Conservation (phyloP, 2,113 vertebrate genomes). For the Nannobrachium achirus region DNA sequence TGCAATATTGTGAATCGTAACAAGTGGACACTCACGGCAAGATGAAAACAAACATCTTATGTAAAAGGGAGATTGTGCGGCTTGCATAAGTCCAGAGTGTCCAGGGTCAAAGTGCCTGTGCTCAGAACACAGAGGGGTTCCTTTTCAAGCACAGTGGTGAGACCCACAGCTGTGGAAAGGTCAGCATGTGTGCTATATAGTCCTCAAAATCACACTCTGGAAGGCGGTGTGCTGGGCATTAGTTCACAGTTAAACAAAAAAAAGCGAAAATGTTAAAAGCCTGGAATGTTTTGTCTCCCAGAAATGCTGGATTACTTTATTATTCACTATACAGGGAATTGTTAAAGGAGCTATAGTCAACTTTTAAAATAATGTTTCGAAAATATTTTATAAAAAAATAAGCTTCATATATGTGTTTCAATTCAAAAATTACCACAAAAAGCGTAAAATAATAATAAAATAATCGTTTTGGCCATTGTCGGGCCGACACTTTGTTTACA, state of each 20-base stretch:
- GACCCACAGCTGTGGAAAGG: slow-evolving; percentile 10
- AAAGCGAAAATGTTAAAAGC: not conserved
- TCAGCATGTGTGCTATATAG: slow-evolving; percentile 6
- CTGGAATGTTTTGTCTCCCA: not conserved
- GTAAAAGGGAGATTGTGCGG: slow-evolving; percentile 4
- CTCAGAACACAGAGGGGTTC: slow-evolving; percentile 14
- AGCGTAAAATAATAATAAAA: too few species aligned
- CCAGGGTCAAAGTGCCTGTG: not conserved
- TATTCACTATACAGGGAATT: too few species aligned
- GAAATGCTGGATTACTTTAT: not conserved
- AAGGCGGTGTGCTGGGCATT: not conserved
- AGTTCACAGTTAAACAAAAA: not conserved
- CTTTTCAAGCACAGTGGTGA: slow-evolving; percentile 31
- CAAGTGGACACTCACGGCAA: not conserved
- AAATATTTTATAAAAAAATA: too few species aligned
- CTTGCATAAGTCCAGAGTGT: slow-evolving; percentile 26
- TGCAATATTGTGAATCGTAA: slow-evolving; percentile 9
- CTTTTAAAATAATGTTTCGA: too few species aligned
- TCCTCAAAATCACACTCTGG: not conserved
- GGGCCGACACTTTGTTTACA: too few species aligned
- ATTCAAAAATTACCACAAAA: too few species aligned
- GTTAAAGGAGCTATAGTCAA: too few species aligned
- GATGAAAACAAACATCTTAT: slow-evolving; percentile 13
- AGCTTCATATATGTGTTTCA: too few species aligned
- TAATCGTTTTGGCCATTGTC: too few species aligned